phyloP scores from a whole-genome alignment of 2,113 vertebrate genomes.

The Myotis yumanensis region DNA sequence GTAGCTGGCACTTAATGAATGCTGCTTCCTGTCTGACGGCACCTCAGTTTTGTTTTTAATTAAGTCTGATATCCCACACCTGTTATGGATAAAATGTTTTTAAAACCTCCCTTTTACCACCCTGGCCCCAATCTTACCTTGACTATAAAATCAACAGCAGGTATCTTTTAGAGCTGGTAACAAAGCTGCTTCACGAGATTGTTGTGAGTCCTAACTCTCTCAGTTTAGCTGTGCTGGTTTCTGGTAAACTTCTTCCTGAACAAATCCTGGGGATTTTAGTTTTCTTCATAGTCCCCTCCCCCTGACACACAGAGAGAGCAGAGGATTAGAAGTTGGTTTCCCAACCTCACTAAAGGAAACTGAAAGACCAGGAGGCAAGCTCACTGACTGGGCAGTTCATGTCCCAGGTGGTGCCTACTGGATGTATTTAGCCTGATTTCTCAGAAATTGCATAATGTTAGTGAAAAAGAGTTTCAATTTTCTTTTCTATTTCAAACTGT shows the following conservation, averaged over 20 bases:
- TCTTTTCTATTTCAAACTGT: neutral
- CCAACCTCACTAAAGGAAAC: neutral
- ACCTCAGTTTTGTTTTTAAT: neutral
- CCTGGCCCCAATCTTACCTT: constrained; percentile 27
- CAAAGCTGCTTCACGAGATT: neutral
- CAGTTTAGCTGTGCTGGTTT: neutral
- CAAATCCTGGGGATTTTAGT: neutral
- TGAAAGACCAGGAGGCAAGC: neutral
- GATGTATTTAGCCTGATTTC: neutral
- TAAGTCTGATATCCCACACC: neutral
- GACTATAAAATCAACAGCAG: neutral
- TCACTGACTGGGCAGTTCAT: neutral
- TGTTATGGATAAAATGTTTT: neutral
- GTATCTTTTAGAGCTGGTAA: neutral
- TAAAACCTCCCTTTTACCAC: neutral
- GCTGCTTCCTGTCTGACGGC: neutral
- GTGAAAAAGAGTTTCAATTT: neutral
- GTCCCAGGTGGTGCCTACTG: neutral
- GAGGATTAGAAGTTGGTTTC: neutral
- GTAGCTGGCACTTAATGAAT: neutral
- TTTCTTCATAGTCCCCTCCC: accelerated
- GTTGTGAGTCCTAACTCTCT: neutral
- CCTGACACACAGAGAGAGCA: neutral
- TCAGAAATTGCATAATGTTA: neutral
- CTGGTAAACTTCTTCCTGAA: neutral